Percentiles rank a stretch among this genome's conserved stretches.
phyloP scores from a whole-genome alignment of 2,113 vertebrate species.

The Drymodes brunneopygia region DNA sequence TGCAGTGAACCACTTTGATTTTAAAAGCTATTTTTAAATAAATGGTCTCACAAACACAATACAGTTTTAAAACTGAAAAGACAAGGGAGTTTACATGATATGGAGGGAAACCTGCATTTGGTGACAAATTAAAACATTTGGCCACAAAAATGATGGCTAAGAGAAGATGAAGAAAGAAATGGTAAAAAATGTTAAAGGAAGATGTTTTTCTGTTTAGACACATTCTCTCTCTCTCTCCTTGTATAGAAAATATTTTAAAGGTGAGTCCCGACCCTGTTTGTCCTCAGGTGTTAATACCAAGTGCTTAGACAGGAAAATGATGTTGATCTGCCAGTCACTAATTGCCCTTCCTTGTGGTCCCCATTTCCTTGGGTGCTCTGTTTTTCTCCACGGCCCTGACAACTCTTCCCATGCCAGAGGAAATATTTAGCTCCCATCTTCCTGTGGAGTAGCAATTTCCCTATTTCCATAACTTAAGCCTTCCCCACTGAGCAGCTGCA shows the following conservation, averaged over 20 bases:
- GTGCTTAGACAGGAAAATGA: neutral
- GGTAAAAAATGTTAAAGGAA: neutral
- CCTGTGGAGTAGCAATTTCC: neutral
- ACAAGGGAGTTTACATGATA: neutral
- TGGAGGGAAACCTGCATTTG: neutral
- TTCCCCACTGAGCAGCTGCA: neutral
- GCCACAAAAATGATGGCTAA: neutral
- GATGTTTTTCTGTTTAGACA: neutral
- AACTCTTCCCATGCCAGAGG: neutral
- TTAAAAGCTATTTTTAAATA: neutral
- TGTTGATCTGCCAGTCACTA: neutral
- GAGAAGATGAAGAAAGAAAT: neutral
- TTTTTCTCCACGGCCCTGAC: neutral
- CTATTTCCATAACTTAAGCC: neutral
- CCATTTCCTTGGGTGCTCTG: neutral
- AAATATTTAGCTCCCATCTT: neutral
- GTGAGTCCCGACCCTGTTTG: neutral
- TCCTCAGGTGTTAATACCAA: neutral
- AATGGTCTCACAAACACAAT: neutral
- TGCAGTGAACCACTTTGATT: neutral
- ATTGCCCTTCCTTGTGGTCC: neutral
- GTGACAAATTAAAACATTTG: neutral
- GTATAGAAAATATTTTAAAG: neutral
- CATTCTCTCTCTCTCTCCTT: neutral
- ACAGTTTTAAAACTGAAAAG: neutral